Percentiles rank a stretch among this genome's conserved stretches.
phyloP scores from a whole-genome alignment of 2,113 vertebrate species.

The Nipponia nippon region DNA sequence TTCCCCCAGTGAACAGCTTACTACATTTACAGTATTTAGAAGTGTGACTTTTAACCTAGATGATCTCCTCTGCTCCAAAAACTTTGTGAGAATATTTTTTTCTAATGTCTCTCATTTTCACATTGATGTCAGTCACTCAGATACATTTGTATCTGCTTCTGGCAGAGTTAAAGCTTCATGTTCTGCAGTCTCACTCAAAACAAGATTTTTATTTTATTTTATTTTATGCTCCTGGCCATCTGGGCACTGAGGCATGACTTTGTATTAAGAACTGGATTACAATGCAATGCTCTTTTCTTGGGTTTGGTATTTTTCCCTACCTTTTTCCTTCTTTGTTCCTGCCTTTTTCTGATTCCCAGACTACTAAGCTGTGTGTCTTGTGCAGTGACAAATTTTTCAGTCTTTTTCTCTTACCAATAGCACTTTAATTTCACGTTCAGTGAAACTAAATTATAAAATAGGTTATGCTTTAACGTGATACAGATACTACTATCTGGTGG shows the following conservation, averaged over 20 bases:
- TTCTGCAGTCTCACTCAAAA: not conserved
- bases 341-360: not conserved
- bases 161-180: not conserved
- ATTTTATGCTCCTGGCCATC: not conserved
- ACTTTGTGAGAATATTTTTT: not conserved
- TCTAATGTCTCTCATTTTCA: not conserved
- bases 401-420: not conserved
- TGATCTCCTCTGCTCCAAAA: not conserved
- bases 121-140: not conserved
- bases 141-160: not conserved
- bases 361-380: not conserved
- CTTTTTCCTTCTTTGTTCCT: not conserved
- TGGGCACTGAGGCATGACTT: not conserved
- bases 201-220: not conserved
- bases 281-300: not conserved
- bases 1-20: not conserved
- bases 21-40: not conserved
- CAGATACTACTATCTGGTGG: not conserved
- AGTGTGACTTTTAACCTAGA: not conserved
- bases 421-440: not conserved
- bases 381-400: not conserved
- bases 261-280: slow-evolving; percentile 1
- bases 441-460: not conserved
- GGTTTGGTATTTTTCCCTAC: not conserved
- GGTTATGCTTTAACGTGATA: not conserved